A percentile compares a stretch with the other conserved stretches of the same genome.
Evolutionary conservation across 2,888 invertebrate genomes (phyloP).

Genomic region (Epistrophe grossulariae): DNA sequence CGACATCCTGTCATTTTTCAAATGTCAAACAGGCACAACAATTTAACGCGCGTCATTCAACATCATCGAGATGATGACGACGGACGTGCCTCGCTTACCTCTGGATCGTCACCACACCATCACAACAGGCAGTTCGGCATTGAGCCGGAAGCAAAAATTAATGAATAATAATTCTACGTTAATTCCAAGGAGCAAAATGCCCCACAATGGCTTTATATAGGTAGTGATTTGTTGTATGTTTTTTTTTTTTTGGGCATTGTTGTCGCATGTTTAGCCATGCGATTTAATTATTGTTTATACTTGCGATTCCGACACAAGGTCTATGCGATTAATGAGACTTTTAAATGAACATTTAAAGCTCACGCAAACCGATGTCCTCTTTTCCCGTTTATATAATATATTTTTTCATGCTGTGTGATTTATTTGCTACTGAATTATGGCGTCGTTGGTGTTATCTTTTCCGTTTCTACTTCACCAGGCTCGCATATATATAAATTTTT

Average conservation of each 20-base stretch:
- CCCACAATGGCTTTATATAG: slow-evolving; percentile 39
- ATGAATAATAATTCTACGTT: slow-evolving; percentile 72
- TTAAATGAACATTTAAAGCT: slow-evolving; percentile 62
- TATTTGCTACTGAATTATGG: slow-evolving; percentile 34
- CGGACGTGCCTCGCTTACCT: neutral
- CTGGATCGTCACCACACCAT: neutral
- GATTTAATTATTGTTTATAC: slow-evolving; percentile 49
- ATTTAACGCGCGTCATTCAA: slow-evolving; percentile 74
- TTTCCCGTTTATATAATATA: slow-evolving; percentile 12
- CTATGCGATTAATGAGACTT: slow-evolving; percentile 47
- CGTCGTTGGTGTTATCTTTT: slow-evolving; percentile 9
- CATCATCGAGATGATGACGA: slow-evolving; percentile 38
- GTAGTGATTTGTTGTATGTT: slow-evolving; percentile 36
- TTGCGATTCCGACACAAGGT: slow-evolving; percentile 17
- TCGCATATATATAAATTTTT: neutral
- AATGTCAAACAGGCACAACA: slow-evolving; percentile 71
- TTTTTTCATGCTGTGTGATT: slow-evolving; percentile 49
- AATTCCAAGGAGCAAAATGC: slow-evolving; percentile 53
- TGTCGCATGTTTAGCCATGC: slow-evolving; percentile 64
- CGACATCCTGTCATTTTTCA: slow-evolving; percentile 75
- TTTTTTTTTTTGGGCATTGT: slow-evolving; percentile 31
- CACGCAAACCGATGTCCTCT: slow-evolving; percentile 54
- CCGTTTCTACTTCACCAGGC: neutral
- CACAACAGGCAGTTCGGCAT: slow-evolving; percentile 21
- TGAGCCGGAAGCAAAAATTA: slow-evolving; percentile 73